Evolutionary conservation across 1,140 invertebrate species (phyloP).

Genomic region (Tyrophagus putrescentiae): DNA sequence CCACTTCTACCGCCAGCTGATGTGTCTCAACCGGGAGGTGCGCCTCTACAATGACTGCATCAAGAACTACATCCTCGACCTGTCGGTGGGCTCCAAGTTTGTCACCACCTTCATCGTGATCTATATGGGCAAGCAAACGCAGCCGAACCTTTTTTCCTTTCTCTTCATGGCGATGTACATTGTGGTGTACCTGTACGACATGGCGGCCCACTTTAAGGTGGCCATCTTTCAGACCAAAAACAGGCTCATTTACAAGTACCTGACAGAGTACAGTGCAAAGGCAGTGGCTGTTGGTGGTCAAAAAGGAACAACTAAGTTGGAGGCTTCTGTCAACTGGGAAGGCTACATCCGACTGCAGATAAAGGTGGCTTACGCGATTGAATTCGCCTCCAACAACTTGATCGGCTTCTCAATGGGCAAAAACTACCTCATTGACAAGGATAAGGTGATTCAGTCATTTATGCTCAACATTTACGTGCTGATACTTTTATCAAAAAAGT

Average conservation of each 20-base stretch:
- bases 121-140: neutral
- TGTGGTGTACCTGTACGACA: neutral
- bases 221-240: neutral
- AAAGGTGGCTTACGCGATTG: neutral
- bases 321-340: too few relatives aligned
- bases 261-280: neutral
- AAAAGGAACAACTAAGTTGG: too few relatives aligned
- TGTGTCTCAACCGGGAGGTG: neutral
- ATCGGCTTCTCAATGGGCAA: neutral
- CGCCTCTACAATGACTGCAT: neutral
- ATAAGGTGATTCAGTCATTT: neutral
- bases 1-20: neutral
- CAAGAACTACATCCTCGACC: neutral
- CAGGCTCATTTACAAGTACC: neutral
- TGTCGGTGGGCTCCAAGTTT: neutral
- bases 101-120: neutral
- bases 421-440: neutral
- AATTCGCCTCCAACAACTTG: neutral
- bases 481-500: neutral
- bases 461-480: neutral
- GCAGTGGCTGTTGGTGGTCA: too few relatives aligned
- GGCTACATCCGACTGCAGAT: too few relatives aligned
- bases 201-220: neutral
- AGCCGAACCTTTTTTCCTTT: neutral
- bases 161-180: neutral